Evolutionary conservation across 2,888 invertebrate species (phyloP).

Genomic region (Dusona sp.): DNA sequence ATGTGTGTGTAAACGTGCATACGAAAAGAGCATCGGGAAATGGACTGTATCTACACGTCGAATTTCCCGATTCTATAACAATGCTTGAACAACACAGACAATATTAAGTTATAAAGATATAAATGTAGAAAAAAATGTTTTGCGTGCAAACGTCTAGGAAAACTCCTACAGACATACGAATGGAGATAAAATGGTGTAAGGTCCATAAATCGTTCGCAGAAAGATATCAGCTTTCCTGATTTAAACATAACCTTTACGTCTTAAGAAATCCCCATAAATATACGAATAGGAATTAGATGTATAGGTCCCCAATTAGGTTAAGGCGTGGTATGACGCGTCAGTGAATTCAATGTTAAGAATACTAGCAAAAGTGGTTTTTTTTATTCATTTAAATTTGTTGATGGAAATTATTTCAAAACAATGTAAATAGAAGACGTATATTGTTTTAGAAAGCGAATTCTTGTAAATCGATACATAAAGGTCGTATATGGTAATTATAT

Average conservation of each 20-base stretch:
- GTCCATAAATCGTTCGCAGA: not conserved
- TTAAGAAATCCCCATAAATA: not conserved
- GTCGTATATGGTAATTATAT: not conserved
- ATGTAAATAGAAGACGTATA: not conserved
- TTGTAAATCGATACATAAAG: not conserved
- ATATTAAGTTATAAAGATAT: not conserved
- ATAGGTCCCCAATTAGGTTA: not conserved
- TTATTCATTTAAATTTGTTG: not conserved
- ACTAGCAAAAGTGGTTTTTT: not conserved
- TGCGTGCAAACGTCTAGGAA: not conserved
- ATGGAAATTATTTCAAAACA: not conserved
- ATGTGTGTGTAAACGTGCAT: not conserved
- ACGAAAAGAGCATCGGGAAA: constrained; percentile 32
- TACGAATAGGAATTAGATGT: not conserved
- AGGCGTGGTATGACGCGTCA: not conserved
- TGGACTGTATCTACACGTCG: constrained; percentile 6
- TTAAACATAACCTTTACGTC: not conserved
- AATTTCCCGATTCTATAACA: constrained; percentile 1
- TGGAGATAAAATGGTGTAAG: not conserved
- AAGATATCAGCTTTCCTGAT: not conserved
- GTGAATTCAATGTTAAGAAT: not conserved
- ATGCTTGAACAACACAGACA: not conserved
- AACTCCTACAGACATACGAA: not conserved
- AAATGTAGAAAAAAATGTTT: not conserved
- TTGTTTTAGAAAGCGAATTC: not conserved